A percentile compares a stretch with the other conserved stretches of the same genome.
Conservation (phyloP, 2,113 vertebrate species). For the Panthera leo region DNA sequence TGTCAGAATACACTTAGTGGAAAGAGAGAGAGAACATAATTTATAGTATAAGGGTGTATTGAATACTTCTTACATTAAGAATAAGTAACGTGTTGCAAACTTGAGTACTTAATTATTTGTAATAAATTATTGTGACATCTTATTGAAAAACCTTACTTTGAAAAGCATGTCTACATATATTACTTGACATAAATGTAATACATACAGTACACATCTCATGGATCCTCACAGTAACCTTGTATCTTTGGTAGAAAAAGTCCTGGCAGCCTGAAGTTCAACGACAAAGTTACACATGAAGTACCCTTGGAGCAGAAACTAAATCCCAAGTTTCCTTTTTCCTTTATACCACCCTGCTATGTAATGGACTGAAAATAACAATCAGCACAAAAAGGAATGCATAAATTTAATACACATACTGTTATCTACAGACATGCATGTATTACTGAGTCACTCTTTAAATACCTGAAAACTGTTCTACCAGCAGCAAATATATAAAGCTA, state of each 20-base stretch:
- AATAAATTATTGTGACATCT: neutral
- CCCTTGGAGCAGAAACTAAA: neutral
- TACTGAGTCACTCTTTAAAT: neutral
- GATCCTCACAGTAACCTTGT: neutral
- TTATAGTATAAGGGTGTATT: neutral
- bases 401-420: neutral
- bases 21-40: neutral
- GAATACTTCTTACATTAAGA: conserved; percentile 9
- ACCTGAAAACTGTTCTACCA: neutral
- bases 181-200: neutral
- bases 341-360: neutral
- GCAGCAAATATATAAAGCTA: neutral
- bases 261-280: neutral
- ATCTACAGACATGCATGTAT: neutral
- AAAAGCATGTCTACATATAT: neutral
- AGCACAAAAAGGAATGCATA: neutral
- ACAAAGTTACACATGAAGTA: neutral
- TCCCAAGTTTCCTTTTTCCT: neutral
- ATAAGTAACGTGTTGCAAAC: neutral
- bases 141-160: conserved; percentile 4
- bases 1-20: neutral
- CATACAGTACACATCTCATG: neutral
- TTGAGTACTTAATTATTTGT: conserved; percentile 18
- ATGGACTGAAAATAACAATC: neutral
- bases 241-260: neutral